Conservation (phyloP, 2,888 invertebrate genomes). For the Cephus sareptanus region DNA sequence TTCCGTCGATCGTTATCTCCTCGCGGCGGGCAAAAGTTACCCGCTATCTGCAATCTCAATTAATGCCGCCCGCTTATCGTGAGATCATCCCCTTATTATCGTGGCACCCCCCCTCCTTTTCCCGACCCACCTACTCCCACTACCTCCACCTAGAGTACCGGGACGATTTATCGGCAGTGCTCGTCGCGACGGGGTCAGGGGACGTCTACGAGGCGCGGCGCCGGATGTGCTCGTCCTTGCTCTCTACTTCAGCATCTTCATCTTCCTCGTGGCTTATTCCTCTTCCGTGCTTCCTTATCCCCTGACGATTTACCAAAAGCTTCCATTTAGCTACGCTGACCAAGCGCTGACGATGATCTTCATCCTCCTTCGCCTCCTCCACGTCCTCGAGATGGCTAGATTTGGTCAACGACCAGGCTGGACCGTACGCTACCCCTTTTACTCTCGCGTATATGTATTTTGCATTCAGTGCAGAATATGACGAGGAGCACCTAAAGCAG, state of each 20-base stretch:
- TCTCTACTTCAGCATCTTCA: not conserved
- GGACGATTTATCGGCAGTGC: not conserved
- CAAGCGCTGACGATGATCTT: not conserved
- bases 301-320: not conserved
- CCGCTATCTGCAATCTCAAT: constrained; percentile 60
- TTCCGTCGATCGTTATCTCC: constrained; percentile 50
- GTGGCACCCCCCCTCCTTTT: constrained; percentile 32
- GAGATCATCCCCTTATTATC: constrained; percentile 56
- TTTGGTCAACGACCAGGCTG: not conserved
- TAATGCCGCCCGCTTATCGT: constrained; percentile 56
- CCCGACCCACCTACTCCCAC: not conserved
- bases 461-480: not conserved
- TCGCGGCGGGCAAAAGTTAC: constrained; percentile 46
- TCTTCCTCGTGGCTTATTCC: not conserved
- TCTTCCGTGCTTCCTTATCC: not conserved
- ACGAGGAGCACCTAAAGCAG: not conserved
- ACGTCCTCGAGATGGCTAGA: not conserved
- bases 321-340: not conserved
- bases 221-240: not conserved
- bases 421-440: not conserved
- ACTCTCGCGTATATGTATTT: not conserved
- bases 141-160: not conserved
- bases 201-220: not conserved
- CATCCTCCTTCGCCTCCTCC: no score
- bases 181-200: not conserved